Base-by-base conservation (phyloP, 2,888 invertebrate species). In the Troglohyphantes excavatus region DNA sequence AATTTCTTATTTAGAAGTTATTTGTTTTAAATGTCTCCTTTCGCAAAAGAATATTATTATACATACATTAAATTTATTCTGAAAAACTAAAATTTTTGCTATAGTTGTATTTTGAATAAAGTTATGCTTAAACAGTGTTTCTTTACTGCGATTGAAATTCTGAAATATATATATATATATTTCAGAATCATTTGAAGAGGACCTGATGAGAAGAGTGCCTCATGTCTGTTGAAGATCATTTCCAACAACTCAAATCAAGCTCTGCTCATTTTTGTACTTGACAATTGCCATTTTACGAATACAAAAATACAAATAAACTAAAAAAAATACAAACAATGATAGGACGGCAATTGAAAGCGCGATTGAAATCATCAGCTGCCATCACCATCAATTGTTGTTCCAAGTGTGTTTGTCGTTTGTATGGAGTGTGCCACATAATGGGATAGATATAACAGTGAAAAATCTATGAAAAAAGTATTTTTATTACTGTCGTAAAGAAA, bases 141-240 rank as follows among this genome's bases (percentile, higher is more conserved):
- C n/a, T n/a, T n/a, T n/a, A n/a, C n/a, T n/a, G n/a, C n/a, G n/a
- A 39, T 11, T 39, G 39, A 1, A 39, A 39, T 39, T 11, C 13
- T 39, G 1, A 39, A 39, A 39, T 1, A 39, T 0, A 6, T 33
- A 11, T 1, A 39, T 39, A 11, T 39, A 11, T 11, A 11, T 82
- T 76, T 59, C 23, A 90, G 85, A 85, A 67, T 68, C 90, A 21
- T 90, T 81, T 75, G 90, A 90, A 76, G 90, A 81, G 21, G 72
- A 85, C 39, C 72, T 90, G 85, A 79, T 90, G 75, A 65, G 85
- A 85, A 72, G 85, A 85, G 81, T 90, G 79, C 90, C 90, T 75
- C 75, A 39, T 78, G 85, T 90, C 59, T 90, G 90, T 73, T 90
- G 59, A 90, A 70, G 59, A 65, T n/a, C 17, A 9, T 17, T 29